Evolutionary conservation across 1,140 invertebrate genomes (phyloP).

Genomic region (Mactra quadrangularis): DNA sequence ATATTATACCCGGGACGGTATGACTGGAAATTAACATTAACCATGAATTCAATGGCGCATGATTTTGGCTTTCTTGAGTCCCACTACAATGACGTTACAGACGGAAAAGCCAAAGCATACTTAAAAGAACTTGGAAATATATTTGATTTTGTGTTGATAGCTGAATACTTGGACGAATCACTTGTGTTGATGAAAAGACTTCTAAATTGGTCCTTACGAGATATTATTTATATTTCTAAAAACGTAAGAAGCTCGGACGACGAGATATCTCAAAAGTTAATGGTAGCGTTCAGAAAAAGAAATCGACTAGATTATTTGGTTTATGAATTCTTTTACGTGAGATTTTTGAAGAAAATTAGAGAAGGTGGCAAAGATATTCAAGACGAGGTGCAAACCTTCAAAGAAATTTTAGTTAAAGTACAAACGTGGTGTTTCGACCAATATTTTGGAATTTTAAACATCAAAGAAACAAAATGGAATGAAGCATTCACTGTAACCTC

Average conservation of each 20-base stretch:
- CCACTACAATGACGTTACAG: slow-evolving; percentile 7
- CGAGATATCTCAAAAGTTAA: slow-evolving; percentile 18
- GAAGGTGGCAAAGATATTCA: slow-evolving; percentile 34
- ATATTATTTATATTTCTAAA: slow-evolving; percentile 79
- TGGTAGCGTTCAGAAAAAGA: slow-evolving; percentile 11
- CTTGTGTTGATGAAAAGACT: slow-evolving; percentile 84
- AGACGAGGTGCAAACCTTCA: slow-evolving; percentile 39
- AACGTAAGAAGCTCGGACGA: slow-evolving; percentile 19
- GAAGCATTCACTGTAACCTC: slow-evolving; percentile 15
- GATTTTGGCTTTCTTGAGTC: slow-evolving; percentile 65
- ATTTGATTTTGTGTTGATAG: slow-evolving; percentile 85
- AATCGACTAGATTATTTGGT: slow-evolving; percentile 59
- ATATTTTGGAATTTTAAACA: not conserved
- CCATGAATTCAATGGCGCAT: slow-evolving; percentile 70
- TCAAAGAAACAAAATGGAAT: slow-evolving; percentile 48
- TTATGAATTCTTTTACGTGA: slow-evolving; percentile 60
- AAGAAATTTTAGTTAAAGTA: slow-evolving; percentile 11
- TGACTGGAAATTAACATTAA: slow-evolving; percentile 50
- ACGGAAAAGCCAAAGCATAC: slow-evolving; percentile 52
- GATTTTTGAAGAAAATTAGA: slow-evolving; percentile 45
- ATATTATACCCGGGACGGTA: slow-evolving; percentile 63
- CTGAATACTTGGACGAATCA: slow-evolving; percentile 85
- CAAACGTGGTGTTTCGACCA: slow-evolving; percentile 32
- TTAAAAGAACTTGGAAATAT: slow-evolving; percentile 55
- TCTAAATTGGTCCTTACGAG: slow-evolving; percentile 84